Conservation (phyloP, 2,888 invertebrate genomes). For the Sinopyrophorus schimmeli region DNA sequence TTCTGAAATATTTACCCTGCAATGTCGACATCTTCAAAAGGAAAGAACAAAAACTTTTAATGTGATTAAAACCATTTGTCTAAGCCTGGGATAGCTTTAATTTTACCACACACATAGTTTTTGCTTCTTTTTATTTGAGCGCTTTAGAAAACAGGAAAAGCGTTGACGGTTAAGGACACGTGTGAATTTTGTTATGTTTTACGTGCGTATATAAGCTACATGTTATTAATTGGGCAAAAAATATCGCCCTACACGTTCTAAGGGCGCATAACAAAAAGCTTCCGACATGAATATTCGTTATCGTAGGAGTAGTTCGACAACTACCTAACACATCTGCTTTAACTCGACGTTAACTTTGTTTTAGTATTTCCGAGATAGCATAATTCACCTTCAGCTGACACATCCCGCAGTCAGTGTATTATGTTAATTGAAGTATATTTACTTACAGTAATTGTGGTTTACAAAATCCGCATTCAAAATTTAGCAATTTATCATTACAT, state of each 20-base stretch:
- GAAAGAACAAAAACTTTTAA: conserved; percentile 21
- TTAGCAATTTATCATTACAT: not conserved
- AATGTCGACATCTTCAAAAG: conserved; percentile 24
- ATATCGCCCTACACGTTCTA: not conserved
- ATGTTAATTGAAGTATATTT: conserved; percentile 37
- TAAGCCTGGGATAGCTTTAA: conserved; percentile 30
- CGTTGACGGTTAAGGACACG: conserved; percentile 19
- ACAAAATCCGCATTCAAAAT: not conserved
- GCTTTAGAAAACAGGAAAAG: conserved; percentile 17
- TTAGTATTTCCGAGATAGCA: conserved; percentile 12
- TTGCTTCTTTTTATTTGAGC: conserved; percentile 20
- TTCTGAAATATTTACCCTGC: conserved; percentile 28
- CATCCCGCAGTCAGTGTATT: conserved; percentile 30
- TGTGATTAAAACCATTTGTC: conserved; percentile 34
- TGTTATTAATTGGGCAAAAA: too few species aligned
- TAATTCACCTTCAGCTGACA: conserved; percentile 36
- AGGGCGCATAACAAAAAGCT: not conserved
- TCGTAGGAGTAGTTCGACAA: conserved; percentile 9
- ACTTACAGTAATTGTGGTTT: conserved; percentile 4
- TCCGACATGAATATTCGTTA: not conserved
- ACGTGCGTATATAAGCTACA: too few species aligned
- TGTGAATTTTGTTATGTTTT: conserved; percentile 26
- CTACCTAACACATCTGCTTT: conserved; percentile 3
- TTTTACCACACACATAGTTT: conserved; percentile 31
- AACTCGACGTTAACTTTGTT: conserved; percentile 4